Base-by-base conservation (phyloP, 2,113 vertebrate genomes). In the Anguilla japonica region DNA sequence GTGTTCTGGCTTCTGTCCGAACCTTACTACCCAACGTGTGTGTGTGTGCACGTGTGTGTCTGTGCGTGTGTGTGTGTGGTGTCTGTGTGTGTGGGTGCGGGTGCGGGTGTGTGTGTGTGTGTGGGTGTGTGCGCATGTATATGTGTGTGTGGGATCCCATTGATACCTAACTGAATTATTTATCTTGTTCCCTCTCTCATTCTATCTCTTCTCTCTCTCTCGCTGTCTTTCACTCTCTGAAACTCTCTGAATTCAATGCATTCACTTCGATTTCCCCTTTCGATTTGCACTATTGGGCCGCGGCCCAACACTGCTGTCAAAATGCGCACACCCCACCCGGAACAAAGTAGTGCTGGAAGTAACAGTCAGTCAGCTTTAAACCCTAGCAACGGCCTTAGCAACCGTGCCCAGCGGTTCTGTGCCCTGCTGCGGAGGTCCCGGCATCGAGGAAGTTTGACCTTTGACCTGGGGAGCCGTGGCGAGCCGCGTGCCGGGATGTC, bases 231-330 rank as follows among this genome's bases (percentile, higher is more conserved):
- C 87, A 81, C 53, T 26, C 87, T 34, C 60, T 67, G 60, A 67
- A 67, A 81, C 53, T 26, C 87, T 34, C 60, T 67, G 60, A 67
- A 67, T 83, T 75, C 87, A 89, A 81, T 87, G 87, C 71, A 83
- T 85, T 91, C 84, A 50, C 81, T 63, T 43, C 60, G 26, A 26
- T 26, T 67, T 67, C 50, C 60, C 14, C 4, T 75, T 75, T 75
- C 26, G 34, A 3, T 75, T 34, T 75, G 71, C n/a, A 34, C 34
- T 75, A 75, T 75, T 75, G 71, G n/a, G 0, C 26, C 16, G 34
- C 11, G 34, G 9, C 34, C 26, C 34, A n/a, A 75, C 6, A 0
- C 22, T 26, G 22, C 22, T 67, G 60, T 26, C 60, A 26, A 60
- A 60, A 20, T 20, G 18, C 14, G 57, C 18, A 60, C 57, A 9